A percentile compares a stretch with the other conserved stretches of the same genome.
Evolutionary conservation across 2,113 vertebrate genomes (phyloP).

Genomic region (Lates calcarifer): DNA sequence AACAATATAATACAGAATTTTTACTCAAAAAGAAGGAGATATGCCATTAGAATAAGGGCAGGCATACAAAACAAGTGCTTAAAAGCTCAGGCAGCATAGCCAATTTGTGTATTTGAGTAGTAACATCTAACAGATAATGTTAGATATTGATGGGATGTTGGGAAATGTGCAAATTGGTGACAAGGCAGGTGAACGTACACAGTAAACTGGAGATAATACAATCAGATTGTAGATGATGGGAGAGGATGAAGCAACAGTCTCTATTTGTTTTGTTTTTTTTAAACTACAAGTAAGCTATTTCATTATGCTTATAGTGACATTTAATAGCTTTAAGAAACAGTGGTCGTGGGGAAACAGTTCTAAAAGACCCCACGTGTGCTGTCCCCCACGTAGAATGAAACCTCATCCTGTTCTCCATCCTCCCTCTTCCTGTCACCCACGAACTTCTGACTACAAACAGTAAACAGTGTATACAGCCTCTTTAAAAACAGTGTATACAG

Average conservation of each 20-base stretch:
- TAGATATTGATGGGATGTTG: background rate
- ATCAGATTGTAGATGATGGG: background rate
- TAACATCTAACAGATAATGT: background rate
- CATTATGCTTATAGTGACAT: background rate
- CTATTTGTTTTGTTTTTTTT: background rate
- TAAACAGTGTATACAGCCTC: background rate
- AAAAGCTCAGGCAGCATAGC: background rate
- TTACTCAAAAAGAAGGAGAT: too few relatives aligned
- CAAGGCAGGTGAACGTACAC: background rate
- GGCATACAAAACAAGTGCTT: background rate
- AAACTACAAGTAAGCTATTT: background rate
- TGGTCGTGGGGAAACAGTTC: conserved; percentile 33
- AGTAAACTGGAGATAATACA: background rate
- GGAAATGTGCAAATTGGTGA: background rate
- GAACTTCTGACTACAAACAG: background rate
- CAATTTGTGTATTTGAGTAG: background rate
- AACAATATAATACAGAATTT: background rate
- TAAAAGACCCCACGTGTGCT: background rate
- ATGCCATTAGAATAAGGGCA: too few relatives aligned
- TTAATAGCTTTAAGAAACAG: conserved; percentile 5
- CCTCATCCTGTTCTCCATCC: conserved; percentile 3
- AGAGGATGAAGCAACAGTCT: background rate
- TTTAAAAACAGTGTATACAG: too few relatives aligned
- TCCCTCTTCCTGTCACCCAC: conserved; percentile 46
- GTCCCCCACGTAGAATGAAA: conserved; percentile 25